phyloP scores from a whole-genome alignment of 2,113 vertebrate species.

The Mellivora capensis region DNA sequence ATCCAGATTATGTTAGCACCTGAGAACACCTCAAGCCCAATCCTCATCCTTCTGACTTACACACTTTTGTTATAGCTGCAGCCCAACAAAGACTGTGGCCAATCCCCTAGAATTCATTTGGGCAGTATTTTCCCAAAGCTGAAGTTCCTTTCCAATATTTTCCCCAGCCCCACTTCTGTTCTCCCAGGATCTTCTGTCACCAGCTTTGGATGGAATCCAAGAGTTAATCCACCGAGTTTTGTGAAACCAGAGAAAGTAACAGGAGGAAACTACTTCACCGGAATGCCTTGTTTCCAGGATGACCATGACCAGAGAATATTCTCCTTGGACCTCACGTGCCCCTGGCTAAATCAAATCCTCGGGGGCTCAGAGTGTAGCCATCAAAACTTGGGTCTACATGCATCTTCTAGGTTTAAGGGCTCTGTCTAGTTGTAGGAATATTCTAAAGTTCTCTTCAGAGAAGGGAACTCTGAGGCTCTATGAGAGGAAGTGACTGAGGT shows the following conservation, averaged over 20 bases:
- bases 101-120: background rate
- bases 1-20: background rate
- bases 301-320: background rate
- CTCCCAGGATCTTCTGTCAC: background rate
- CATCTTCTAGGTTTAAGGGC: background rate
- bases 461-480: conserved; percentile 53
- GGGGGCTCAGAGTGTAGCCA: accelerated
- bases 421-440: background rate
- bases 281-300: background rate
- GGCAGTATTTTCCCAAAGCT: background rate
- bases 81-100: background rate
- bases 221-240: background rate
- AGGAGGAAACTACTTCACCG: accelerated
- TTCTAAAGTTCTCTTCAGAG: conserved; percentile 29
- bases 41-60: background rate
- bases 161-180: background rate
- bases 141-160: background rate
- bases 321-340: background rate
- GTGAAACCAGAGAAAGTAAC: background rate
- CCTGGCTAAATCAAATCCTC: background rate
- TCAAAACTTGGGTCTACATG: background rate
- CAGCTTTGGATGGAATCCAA: background rate
- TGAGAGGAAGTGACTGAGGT: conserved; percentile 75
- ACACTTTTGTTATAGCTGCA: no score
- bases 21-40: background rate